These are phyloP conservation scores for Andrena cerasifolii DNA, from an alignment of 1,140 invertebrate species.

Conservation along the genomic window DNA sequence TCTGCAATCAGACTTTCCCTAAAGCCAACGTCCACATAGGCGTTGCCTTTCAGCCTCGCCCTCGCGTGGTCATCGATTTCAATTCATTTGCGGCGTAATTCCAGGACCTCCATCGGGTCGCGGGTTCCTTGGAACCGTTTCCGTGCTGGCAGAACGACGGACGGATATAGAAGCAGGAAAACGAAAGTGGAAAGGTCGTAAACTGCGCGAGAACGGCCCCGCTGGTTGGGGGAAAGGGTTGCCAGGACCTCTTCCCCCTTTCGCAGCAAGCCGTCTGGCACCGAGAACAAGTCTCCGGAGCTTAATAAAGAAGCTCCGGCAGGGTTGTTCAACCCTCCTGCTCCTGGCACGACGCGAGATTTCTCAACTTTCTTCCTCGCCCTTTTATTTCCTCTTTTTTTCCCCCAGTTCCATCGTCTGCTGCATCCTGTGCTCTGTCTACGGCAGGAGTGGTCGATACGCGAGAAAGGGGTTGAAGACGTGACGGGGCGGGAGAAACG, in stretches of 20 bases:
- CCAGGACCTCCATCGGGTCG: background rate
- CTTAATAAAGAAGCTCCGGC: constrained; percentile 53
- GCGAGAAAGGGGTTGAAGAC: constrained; percentile 15
- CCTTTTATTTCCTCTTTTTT: constrained; percentile 13
- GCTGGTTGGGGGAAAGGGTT: constrained; percentile 60
- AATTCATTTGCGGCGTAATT: constrained; percentile 11
- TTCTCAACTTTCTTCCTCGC: constrained; percentile 42
- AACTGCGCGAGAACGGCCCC: constrained; percentile 41
- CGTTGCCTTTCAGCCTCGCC: constrained; percentile 13
- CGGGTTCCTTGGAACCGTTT: constrained; percentile 23
- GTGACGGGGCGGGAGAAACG: background rate
- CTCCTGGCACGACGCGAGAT: constrained; percentile 51
- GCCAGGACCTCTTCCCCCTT: constrained; percentile 48
- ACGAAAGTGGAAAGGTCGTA: constrained; percentile 47
- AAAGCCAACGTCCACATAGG: too few species aligned
- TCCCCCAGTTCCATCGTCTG: constrained; percentile 4
- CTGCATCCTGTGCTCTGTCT: constrained; percentile 5
- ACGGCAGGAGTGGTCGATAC: background rate
- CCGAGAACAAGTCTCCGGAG: constrained; percentile 53
- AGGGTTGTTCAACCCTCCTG: constrained; percentile 53
- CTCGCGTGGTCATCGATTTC: constrained; percentile 7
- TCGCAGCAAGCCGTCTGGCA: constrained; percentile 55
- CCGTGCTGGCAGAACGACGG: constrained; percentile 28
- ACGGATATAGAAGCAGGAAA: constrained; percentile 25
- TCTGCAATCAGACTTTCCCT: too few species aligned